phyloP scores from a whole-genome alignment of 1,140 invertebrate genomes.

The Tyrophagus putrescentiae region DNA sequence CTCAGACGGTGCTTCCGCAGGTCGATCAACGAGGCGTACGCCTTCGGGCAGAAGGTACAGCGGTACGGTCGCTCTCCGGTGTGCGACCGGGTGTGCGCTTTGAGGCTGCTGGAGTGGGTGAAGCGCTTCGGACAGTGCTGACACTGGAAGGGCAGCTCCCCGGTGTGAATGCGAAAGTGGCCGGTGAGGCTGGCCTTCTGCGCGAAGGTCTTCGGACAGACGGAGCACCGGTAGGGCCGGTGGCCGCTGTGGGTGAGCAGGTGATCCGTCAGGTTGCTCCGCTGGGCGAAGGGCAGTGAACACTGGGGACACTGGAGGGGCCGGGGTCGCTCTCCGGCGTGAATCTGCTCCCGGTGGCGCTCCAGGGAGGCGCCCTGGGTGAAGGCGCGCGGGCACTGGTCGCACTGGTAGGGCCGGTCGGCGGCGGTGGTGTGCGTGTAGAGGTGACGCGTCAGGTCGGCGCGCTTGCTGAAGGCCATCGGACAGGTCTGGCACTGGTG shows the following conservation, averaged over 20 bases:
- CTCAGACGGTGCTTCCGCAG: no score
- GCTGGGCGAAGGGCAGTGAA: no score
- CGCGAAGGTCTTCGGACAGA: no score
- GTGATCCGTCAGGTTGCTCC: slow-evolving; percentile 17
- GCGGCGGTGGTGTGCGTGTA: no score
- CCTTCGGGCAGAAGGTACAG: slow-evolving; percentile 43
- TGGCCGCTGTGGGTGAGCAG: slow-evolving; percentile 29
- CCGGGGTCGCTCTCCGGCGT: slow-evolving; percentile 55
- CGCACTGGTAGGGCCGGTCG: slow-evolving; percentile 29
- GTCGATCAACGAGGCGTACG: no score
- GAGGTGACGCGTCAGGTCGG: slow-evolving; percentile 36
- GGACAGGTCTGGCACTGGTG: slow-evolving; percentile 37
- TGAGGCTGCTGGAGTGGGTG: slow-evolving; percentile 39
- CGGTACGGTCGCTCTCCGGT: slow-evolving; percentile 36
- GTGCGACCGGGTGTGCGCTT: slow-evolving; percentile 42
- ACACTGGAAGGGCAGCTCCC: slow-evolving; percentile 48
- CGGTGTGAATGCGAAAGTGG: slow-evolving; percentile 55
- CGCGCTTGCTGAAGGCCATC: slow-evolving; percentile 38
- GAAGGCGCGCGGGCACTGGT: slow-evolving; percentile 29
- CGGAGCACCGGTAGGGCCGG: no score
- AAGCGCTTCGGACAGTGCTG: slow-evolving; percentile 47
- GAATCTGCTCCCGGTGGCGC: slow-evolving; percentile 53
- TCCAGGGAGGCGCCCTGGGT: slow-evolving; percentile 24
- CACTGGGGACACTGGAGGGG: slow-evolving; percentile 57
- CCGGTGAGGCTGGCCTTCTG: no score